phyloP scores from a whole-genome alignment of 2,113 vertebrate genomes.

The Otus sunia region DNA sequence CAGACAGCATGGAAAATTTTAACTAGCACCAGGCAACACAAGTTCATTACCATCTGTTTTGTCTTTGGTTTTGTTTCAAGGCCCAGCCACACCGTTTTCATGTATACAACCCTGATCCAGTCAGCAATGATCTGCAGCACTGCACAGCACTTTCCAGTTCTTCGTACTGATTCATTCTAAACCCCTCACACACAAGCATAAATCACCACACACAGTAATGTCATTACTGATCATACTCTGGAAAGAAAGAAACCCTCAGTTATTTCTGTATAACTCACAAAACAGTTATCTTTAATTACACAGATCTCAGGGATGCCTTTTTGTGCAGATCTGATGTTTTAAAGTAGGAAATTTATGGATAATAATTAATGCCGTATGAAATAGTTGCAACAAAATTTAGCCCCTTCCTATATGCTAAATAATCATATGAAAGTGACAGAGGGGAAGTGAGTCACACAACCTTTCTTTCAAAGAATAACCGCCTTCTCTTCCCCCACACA shows the following conservation, averaged over 20 bases:
- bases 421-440: not conserved
- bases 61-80: not conserved
- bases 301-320: not conserved
- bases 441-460: not conserved
- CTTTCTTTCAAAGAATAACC: not conserved
- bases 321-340: not conserved
- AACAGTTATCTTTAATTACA: not conserved
- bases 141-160: not conserved
- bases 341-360: not conserved
- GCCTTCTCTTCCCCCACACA: not conserved
- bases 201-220: not conserved
- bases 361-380: not conserved
- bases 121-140: not conserved
- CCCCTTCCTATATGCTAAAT: not conserved
- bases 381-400: not conserved
- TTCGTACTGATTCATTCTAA: not conserved
- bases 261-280: not conserved
- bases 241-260: not conserved
- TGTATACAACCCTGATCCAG: accelerated
- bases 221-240: not conserved
- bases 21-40: not conserved
- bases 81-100: not conserved
- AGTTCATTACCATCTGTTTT: not conserved
- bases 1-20: not conserved
- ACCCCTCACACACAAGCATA: not conserved